Conservation (phyloP, 30 jellyfish, hydroid and myxozoan species). For the Catostylus mosaicus region DNA sequence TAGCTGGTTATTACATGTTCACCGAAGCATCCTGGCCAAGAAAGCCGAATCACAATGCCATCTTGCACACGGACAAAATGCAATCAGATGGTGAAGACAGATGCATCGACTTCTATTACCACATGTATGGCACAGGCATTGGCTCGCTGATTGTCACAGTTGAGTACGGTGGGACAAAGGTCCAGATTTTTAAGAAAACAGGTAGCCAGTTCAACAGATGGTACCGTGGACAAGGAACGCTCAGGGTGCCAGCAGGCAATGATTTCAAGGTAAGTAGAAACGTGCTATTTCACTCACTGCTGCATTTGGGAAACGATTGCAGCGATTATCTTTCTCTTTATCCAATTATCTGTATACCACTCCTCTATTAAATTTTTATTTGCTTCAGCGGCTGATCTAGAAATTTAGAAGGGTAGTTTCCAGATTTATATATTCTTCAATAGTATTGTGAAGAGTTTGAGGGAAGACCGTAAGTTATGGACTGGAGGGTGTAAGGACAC, state of each 20-base stretch:
- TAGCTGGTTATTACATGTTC: slow-evolving; percentile 46
- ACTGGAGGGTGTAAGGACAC: too few species aligned
- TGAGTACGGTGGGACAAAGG: slow-evolving; percentile 1
- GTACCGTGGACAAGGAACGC: slow-evolving; percentile 8
- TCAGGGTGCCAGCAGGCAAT: slow-evolving; percentile 35
- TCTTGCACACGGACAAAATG: slow-evolving; percentile 26
- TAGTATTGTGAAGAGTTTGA: too few species aligned
- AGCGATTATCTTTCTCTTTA: too few species aligned
- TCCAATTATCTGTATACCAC: too few species aligned
- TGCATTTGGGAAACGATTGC: too few species aligned
- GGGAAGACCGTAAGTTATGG: too few species aligned
- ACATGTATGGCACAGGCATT: slow-evolving; percentile 56
- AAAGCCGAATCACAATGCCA: slow-evolving; percentile 40
- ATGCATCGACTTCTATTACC: slow-evolving; percentile 54
- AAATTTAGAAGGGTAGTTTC: too few species aligned
- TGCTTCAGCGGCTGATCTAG: too few species aligned
- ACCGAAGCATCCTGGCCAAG: slow-evolving; percentile 50
- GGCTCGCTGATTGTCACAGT: slow-evolving; percentile 30
- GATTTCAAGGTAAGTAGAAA: slow-evolving; percentile 16
- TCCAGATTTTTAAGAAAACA: not conserved
- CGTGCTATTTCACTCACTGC: not conserved
- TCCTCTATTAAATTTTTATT: too few species aligned
- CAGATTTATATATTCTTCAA: too few species aligned
- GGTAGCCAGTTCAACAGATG: slow-evolving; percentile 41
- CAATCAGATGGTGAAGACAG: slow-evolving; percentile 39